Evolutionary conservation across 2,113 vertebrate species (phyloP).

Genomic region (Syngnathoides biaculeatus): DNA sequence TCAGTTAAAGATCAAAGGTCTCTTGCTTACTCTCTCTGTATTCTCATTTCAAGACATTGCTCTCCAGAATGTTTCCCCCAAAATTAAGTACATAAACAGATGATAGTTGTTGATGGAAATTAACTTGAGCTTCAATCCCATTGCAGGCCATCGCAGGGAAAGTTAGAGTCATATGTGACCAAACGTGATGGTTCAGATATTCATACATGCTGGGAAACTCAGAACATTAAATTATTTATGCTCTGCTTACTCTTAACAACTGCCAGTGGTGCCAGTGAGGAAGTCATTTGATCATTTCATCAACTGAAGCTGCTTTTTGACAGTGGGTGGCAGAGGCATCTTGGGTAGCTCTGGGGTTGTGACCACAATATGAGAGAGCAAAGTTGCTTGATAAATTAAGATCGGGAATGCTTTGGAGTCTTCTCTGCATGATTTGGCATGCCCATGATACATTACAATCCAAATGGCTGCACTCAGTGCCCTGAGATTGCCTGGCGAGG

Average conservation of each 20-base stretch:
- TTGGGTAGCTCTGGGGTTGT: constrained; percentile 15
- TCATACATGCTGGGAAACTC: constrained; percentile 19
- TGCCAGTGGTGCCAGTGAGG: constrained; percentile 36
- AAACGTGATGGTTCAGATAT: constrained; percentile 37
- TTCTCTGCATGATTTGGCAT: background rate
- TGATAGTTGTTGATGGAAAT: background rate
- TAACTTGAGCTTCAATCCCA: constrained; percentile 3
- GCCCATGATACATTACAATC: constrained; percentile 19
- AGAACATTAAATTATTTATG: constrained; percentile 46
- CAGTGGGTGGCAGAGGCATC: constrained; percentile 11
- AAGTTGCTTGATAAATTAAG: constrained; percentile 2
- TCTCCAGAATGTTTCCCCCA: too few relatives aligned
- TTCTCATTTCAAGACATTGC: too few relatives aligned
- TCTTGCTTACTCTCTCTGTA: too few relatives aligned
- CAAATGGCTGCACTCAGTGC: constrained; percentile 3
- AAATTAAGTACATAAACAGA: too few relatives aligned
- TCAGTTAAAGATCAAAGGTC: too few relatives aligned
- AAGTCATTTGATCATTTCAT: constrained; percentile 37
- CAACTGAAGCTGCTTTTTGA: constrained; percentile 18
- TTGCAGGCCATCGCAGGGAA: constrained; percentile 1
- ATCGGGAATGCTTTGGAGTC: background rate
- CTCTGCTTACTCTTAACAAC: constrained; percentile 25
- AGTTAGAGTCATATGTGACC: constrained; percentile 29
- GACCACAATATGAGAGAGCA: background rate
- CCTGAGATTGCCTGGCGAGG: too few relatives aligned